phyloP scores from a whole-genome alignment of 2,888 invertebrate species.

The Orthonevra nobilis region DNA sequence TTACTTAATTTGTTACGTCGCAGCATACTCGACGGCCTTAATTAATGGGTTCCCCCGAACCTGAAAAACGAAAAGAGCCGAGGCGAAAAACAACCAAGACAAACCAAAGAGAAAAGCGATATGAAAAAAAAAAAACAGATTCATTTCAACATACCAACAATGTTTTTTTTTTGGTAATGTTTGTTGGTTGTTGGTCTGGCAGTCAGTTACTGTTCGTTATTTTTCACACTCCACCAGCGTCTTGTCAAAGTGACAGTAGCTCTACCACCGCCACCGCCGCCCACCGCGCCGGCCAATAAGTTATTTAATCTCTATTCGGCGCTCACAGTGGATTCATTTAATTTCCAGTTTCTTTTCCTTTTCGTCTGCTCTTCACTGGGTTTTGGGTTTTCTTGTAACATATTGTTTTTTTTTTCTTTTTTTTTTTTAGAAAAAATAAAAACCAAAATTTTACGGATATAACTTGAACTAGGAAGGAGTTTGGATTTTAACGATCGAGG shows the following conservation, averaged over 20 bases:
- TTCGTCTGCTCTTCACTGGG: not conserved
- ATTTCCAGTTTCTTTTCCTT: slow-evolving; percentile 19
- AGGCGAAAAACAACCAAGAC: not conserved
- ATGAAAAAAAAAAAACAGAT: slow-evolving; percentile 2
- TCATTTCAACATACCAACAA: slow-evolving; percentile 32
- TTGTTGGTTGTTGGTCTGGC: slow-evolving; percentile 1
- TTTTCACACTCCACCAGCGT: slow-evolving; percentile 46
- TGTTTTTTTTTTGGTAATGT: too few relatives aligned
- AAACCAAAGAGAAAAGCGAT: slow-evolving; percentile 20
- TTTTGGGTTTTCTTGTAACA: too few relatives aligned
- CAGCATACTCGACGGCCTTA: slow-evolving; percentile 56
- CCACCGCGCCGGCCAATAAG: slow-evolving; percentile 27
- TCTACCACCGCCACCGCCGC: not conserved
- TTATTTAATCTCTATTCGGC: slow-evolving; percentile 55
- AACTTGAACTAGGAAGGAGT: not conserved
- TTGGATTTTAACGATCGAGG: slow-evolving; percentile 8
- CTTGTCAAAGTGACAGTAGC: slow-evolving; percentile 52
- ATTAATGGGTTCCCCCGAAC: slow-evolving; percentile 63
- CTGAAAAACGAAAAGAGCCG: slow-evolving; percentile 20
- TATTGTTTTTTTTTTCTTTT: not conserved
- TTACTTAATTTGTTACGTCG: slow-evolving; percentile 56
- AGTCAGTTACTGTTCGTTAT: slow-evolving; percentile 21
- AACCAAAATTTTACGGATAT: not conserved
- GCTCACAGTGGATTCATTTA: slow-evolving; percentile 37
- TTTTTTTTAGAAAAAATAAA: slow-evolving; percentile 4